These are phyloP conservation scores for Tiliacea aurago DNA, from an alignment of 2,888 invertebrate species.

Conservation along the genomic window DNA sequence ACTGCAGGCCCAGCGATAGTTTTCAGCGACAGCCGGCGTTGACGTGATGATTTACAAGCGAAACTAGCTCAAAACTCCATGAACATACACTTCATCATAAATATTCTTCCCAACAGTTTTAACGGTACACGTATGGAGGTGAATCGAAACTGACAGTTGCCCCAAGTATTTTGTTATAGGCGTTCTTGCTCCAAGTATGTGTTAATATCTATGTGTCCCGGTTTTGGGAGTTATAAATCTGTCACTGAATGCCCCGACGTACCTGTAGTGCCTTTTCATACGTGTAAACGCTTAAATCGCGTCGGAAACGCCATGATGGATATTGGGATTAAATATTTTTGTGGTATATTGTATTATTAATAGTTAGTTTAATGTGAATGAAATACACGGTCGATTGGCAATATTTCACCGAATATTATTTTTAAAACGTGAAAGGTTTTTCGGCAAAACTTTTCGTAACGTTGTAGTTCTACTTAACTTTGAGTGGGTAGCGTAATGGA, in stretches of 20 bases:
- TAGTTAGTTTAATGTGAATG: not conserved
- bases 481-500: too few species aligned
- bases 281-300: conserved; percentile 36
- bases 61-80: not conserved
- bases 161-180: conserved; percentile 53
- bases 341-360: not conserved
- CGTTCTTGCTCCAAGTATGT: conserved; percentile 64
- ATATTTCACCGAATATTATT: not conserved
- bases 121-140: conserved; percentile 14
- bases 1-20: too few species aligned
- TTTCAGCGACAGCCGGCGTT: too few species aligned
- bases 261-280: conserved; percentile 44
- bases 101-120: conserved; percentile 31
- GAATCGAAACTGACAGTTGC: conserved; percentile 46
- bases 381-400: not conserved
- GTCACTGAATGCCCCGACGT: conserved; percentile 44
- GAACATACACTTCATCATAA: conserved; percentile 4
- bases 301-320: conserved; percentile 1
- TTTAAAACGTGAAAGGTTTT: not conserved
- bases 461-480: too few species aligned
- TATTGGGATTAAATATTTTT: conserved; percentile 17
- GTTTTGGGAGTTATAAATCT: conserved; percentile 59
- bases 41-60: too few species aligned
- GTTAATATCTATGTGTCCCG: conserved; percentile 58
- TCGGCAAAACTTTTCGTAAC: not conserved